Evolutionary conservation across 2,797 vertebrate species (phyloP), one percentile per base, ranked within the genome.

Genomic region (Cichlasoma orientale): DNA sequence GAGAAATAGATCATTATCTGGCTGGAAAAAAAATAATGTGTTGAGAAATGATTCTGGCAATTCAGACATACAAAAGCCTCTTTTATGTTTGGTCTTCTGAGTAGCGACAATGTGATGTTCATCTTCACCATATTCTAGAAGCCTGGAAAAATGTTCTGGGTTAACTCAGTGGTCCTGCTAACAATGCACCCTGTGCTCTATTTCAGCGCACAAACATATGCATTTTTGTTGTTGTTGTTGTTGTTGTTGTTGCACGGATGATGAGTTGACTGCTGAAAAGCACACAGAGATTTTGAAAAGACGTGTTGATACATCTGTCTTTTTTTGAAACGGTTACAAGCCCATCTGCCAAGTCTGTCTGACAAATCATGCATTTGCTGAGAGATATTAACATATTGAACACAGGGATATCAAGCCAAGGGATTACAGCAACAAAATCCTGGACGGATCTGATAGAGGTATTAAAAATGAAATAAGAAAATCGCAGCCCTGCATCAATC

Each of bases 371-470:
- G 87, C 89, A 69, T 89, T 87, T 74, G 78, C 85, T 80, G 80
- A 85, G 82, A 82, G 85, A 88, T 87, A 92, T 95, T 93, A 92
- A 91, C 93, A 94, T 93, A 93, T 92, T 91, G 91, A 94, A 88
- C 90, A 90, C 75, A 77, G 88, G 82, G 83, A 86, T 92, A 93
- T 94, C 72, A 89, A 90, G 86, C 86, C 72, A 78, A 59, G 85
- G 93, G 94, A 95, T 95, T 93, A 94, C 79, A 72, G 82, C 85
- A 88, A 84, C 82, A 84, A 79, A 84, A 91, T 92, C 83, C 90
- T 82, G 80, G 72, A 88, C 82, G 88, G 86, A 93, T 90, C 89
- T 74, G 74, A 93, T 92, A 61, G 59, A 75, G 85, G 92, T 88
- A 90, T 94, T 92, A 91, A 90, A 94, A 91, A 92, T 88, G 52